Evolutionary conservation across 2,113 vertebrate genomes (phyloP).

Genomic region (Engystomops pustulosus): DNA sequence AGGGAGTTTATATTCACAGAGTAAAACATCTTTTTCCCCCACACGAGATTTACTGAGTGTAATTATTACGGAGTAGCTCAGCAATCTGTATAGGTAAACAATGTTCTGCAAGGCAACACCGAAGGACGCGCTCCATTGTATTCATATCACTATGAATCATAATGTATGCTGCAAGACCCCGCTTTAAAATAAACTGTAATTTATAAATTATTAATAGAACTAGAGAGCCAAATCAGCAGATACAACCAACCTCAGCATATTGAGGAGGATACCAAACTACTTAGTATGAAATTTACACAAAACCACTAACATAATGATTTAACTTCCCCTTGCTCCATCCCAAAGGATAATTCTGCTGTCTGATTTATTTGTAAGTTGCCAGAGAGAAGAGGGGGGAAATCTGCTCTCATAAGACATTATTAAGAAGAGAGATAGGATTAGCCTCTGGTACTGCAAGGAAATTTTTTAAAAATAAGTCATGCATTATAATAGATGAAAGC

Average conservation of each 20-base stretch:
- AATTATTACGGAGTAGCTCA: background rate
- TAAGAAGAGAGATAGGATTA: slow-evolving; percentile 51
- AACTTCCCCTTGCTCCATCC: slow-evolving; percentile 11
- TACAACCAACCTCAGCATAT: slow-evolving; percentile 37
- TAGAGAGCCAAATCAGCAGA: slow-evolving; percentile 26
- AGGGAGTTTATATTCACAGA: slow-evolving; percentile 3
- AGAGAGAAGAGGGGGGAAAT: background rate
- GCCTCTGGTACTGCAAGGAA: slow-evolving; percentile 51
- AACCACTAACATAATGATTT: slow-evolving; percentile 48
- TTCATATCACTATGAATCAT: slow-evolving; percentile 15
- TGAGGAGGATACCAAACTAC: slow-evolving; percentile 33
- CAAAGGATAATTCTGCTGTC: slow-evolving; percentile 37
- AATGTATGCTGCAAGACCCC: slow-evolving; percentile 8
- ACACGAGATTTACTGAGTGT: background rate
- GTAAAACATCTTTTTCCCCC: background rate
- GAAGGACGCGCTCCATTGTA: background rate
- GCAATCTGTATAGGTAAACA: slow-evolving; percentile 24
- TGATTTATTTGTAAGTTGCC: slow-evolving; percentile 53
- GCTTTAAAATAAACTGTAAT: slow-evolving; percentile 6
- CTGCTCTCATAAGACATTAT: slow-evolving; percentile 51
- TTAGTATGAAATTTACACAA: slow-evolving; percentile 45
- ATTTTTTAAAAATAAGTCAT: slow-evolving; percentile 43
- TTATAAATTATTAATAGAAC: slow-evolving; percentile 38
- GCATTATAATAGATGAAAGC: slow-evolving; percentile 47
- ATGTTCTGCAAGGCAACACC: slow-evolving; percentile 1